phyloP scores from a whole-genome alignment of 1,140 invertebrate species.

The Zaprionus davidi region DNA sequence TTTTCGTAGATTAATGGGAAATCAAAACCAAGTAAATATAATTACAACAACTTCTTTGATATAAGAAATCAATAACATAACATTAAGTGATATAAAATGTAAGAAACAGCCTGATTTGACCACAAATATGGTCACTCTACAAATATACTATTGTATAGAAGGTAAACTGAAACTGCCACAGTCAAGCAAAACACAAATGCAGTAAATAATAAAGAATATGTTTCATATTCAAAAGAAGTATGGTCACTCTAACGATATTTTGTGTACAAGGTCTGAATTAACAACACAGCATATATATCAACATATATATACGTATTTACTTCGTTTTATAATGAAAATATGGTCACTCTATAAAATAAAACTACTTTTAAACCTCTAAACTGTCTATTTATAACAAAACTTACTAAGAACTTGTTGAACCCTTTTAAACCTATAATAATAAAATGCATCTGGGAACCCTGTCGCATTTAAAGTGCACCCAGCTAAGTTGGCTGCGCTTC shows the following conservation, averaged over 20 bases:
- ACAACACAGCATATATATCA: no score
- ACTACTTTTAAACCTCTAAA: no score
- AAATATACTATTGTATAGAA: not conserved
- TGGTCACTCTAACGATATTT: not conserved
- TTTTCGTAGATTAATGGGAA: not conserved
- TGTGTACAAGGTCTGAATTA: no score
- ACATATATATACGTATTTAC: no score
- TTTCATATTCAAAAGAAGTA: not conserved
- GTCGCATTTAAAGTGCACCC: not conserved
- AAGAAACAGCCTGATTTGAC: not conserved
- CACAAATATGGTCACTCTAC: not conserved
- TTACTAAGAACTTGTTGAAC: not conserved
- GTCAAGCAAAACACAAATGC: fast-evolving
- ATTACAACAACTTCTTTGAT: not conserved
- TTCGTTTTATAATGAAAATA: no score
- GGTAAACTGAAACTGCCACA: no score
- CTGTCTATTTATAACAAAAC: not conserved
- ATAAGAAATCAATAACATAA: not conserved
- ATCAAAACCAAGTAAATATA: not conserved
- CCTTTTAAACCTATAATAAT: no score
- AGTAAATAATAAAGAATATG: no score
- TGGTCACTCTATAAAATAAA: not conserved
- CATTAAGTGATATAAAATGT: not conserved
- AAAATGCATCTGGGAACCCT: conserved; percentile 10
- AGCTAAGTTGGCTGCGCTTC: conserved; percentile 32